phyloP scores from a whole-genome alignment of 2,113 vertebrate genomes.

The Anolis carolinensis region DNA sequence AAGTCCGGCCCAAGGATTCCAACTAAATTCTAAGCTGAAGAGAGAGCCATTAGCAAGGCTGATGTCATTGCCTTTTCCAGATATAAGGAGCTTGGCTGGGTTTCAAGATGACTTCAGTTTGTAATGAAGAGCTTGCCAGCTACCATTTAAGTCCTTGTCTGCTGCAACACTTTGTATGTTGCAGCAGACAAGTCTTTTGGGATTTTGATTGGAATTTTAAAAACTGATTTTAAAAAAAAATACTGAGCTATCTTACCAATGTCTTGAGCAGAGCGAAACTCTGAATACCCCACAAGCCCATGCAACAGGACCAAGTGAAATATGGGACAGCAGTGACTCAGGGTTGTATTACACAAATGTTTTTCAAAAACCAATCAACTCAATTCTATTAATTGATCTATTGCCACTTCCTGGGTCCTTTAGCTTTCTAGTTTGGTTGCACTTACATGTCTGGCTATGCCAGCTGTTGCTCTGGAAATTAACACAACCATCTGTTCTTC shows the following conservation, averaged over 20 bases:
- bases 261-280: constrained; percentile 13
- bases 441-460: constrained; percentile 27
- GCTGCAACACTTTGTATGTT: constrained; percentile 38
- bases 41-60: constrained; percentile 65
- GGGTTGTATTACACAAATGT: background rate
- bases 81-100: constrained; percentile 55
- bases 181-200: constrained; percentile 29
- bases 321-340: constrained; percentile 7
- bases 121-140: constrained; percentile 10
- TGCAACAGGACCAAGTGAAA: constrained; percentile 16
- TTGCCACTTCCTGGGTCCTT: constrained; percentile 11
- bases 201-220: constrained; percentile 30
- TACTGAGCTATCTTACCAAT: constrained; percentile 19
- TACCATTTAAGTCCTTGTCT: constrained; percentile 48
- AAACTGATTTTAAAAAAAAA: background rate
- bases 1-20: constrained; percentile 40
- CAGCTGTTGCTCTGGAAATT: constrained; percentile 45
- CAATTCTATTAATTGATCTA: constrained; percentile 31
- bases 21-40: constrained; percentile 45
- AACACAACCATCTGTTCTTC: constrained; percentile 28
- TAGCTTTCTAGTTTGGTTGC: constrained; percentile 25
- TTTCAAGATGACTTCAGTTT: constrained; percentile 68
- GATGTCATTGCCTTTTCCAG: constrained; percentile 64
- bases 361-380: constrained; percentile 49
- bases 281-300: background rate